Percentiles rank a stretch among this genome's conserved stretches.
phyloP scores from a whole-genome alignment of 2,888 invertebrate species.

The Noctua janthe region DNA sequence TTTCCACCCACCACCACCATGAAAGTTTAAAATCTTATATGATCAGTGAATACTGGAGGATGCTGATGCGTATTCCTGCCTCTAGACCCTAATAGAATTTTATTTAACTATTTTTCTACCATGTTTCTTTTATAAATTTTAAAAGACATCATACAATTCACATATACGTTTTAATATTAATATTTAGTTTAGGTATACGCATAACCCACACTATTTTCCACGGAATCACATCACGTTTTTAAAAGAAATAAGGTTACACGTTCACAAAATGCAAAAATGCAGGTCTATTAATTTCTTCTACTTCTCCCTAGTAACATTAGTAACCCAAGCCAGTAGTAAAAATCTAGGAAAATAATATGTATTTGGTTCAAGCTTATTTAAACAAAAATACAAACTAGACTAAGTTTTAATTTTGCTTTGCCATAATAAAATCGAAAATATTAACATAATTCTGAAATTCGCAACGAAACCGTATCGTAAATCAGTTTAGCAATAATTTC shows the following conservation, averaged over 20 bases:
- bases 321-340: background rate
- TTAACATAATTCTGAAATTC: slow-evolving; percentile 29
- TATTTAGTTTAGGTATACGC: no score
- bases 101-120: background rate
- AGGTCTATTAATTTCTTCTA: background rate
- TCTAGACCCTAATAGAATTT: background rate
- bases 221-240: no score
- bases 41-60: background rate
- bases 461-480: slow-evolving; percentile 3
- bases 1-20: no score
- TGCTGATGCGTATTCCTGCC: background rate
- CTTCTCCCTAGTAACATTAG: background rate
- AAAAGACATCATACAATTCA: background rate
- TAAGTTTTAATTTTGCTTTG: background rate
- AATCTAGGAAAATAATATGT: background rate
- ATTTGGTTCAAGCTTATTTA: background rate
- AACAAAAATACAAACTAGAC: background rate
- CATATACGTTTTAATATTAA: background rate
- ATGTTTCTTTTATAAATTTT: background rate
- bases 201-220: no score
- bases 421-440: background rate
- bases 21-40: no score
- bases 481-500: slow-evolving; percentile 47
- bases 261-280: background rate
- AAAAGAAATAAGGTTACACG: background rate